Percentiles rank a stretch among this genome's conserved stretches.
Conservation (phyloP, 2,113 vertebrate genomes). For the Petromus typicus region DNA sequence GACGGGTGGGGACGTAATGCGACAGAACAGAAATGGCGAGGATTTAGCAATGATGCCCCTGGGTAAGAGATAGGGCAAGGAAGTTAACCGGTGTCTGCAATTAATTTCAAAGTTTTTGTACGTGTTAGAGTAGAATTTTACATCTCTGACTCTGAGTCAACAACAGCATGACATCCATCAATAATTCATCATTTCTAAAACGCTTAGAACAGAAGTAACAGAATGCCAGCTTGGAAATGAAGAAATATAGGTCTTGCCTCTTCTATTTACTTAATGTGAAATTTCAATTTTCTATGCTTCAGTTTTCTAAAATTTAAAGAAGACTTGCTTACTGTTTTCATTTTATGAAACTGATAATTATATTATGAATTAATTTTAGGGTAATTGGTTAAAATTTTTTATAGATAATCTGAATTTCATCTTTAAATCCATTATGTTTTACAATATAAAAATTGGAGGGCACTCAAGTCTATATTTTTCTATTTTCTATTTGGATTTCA, state of each 20-base stretch:
- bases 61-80: conserved; percentile 5
- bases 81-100: not conserved
- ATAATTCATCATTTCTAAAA: conserved; percentile 67
- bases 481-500: not conserved
- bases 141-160: conserved; percentile 60
- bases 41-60: not conserved
- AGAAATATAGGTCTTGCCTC: not conserved
- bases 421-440: not conserved
- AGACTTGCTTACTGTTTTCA: not conserved
- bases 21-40: not conserved
- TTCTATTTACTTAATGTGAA: not conserved
- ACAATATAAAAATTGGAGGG: not conserved
- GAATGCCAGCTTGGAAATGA: not conserved
- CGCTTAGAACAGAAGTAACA: not conserved
- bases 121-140: conserved; percentile 63
- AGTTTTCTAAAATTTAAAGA: conserved; percentile 26
- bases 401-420: not conserved
- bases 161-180: conserved; percentile 48
- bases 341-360: conserved; percentile 11
- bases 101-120: conserved; percentile 61
- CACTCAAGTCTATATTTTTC: not conserved
- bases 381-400: not conserved
- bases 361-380: not conserved
- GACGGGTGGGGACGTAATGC: not conserved
- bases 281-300: not conserved